Evolutionary conservation across 2,888 invertebrate species (phyloP).

Genomic region (Mellilla xanthometata): DNA sequence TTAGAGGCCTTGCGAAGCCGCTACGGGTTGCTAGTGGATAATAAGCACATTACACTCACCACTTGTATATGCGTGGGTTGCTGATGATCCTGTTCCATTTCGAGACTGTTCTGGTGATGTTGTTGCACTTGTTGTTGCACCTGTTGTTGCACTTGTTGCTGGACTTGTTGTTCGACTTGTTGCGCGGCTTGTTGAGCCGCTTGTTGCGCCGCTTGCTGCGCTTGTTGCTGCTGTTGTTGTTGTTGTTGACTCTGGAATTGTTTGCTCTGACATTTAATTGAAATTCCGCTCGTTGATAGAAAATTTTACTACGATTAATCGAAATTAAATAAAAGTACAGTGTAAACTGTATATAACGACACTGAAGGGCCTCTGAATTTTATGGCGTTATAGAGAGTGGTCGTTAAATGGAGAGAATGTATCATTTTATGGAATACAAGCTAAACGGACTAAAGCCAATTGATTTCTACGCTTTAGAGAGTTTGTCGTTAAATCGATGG

Average conservation of each 20-base stretch:
- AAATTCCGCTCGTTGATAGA: slow-evolving; percentile 13
- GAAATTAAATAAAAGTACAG: too few relatives aligned
- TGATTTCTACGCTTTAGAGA: too few relatives aligned
- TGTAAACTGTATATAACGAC: too few relatives aligned
- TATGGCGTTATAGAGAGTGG: too few relatives aligned
- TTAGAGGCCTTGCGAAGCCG: too few relatives aligned
- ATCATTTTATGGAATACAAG: too few relatives aligned
- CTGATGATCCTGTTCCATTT: slow-evolving; percentile 70
- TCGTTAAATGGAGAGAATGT: too few relatives aligned
- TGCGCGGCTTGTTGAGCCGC: slow-evolving; percentile 57
- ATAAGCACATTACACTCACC: slow-evolving; percentile 45
- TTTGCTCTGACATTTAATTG: slow-evolving; percentile 13
- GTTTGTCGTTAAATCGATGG: too few relatives aligned
- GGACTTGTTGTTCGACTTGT: slow-evolving; percentile 38
- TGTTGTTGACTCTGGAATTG: slow-evolving; percentile 55
- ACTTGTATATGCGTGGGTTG: slow-evolving; percentile 79
- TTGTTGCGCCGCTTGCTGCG: slow-evolving; percentile 62
- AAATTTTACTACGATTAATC: background rate
- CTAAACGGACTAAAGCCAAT: too few relatives aligned
- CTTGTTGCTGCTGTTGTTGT: slow-evolving; percentile 47
- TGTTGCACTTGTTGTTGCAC: slow-evolving; percentile 58
- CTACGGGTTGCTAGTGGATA: too few relatives aligned
- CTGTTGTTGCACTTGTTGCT: slow-evolving; percentile 51
- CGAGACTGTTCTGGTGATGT: slow-evolving; percentile 62
- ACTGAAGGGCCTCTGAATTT: too few relatives aligned